Evolutionary conservation across 2,113 vertebrate genomes (phyloP).

Genomic region (Zootoca vivipara): DNA sequence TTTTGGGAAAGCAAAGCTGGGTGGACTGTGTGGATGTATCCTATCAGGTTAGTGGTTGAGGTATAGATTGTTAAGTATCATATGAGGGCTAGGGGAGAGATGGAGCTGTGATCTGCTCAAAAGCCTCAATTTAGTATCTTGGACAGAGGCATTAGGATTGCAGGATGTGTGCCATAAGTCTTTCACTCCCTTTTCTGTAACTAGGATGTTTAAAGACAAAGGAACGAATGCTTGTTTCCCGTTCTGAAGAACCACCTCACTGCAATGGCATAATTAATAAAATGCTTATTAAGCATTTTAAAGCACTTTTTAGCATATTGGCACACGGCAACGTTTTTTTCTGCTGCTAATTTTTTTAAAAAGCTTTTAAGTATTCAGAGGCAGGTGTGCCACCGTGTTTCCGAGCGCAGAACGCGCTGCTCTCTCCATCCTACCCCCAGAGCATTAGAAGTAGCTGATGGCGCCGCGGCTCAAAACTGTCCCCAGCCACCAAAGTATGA

Average conservation of each 20-base stretch:
- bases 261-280: not conserved
- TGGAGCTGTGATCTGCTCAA: no score
- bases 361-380: not conserved
- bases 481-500: not conserved
- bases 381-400: not conserved
- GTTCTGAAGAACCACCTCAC: not conserved
- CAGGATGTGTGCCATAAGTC: not conserved
- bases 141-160: not conserved
- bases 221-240: not conserved
- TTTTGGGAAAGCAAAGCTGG: no score
- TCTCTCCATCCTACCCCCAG: not conserved
- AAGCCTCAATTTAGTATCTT: not conserved
- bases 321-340: not conserved
- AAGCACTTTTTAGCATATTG: not conserved
- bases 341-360: not conserved
- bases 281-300: no score
- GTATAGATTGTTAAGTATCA: no score
- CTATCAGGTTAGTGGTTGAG: no score
- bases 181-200: not conserved
- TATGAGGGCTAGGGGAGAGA: not conserved
- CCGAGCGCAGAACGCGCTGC: not conserved
- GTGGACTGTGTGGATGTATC: no score
- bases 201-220: not conserved
- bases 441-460: not conserved
- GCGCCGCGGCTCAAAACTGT: not conserved